A percentile compares a stretch with the other conserved stretches of the same genome.
phyloP scores from a whole-genome alignment of 1,140 invertebrate species.

The Scaptodrosophila lebanonensis region DNA sequence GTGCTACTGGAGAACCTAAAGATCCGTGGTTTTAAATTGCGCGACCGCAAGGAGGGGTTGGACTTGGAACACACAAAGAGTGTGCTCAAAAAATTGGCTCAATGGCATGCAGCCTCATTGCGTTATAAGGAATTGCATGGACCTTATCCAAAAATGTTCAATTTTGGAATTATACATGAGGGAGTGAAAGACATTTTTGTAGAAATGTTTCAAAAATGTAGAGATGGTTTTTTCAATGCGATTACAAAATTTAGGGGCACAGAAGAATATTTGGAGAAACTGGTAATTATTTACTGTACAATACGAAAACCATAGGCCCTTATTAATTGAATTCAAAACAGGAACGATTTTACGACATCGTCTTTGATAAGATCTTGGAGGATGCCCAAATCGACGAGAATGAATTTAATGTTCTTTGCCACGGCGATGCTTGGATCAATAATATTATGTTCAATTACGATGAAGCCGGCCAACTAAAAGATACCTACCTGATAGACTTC shows the following conservation, averaged over 20 bases:
- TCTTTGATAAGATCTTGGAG: constrained; percentile 22
- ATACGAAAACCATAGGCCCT: neutral
- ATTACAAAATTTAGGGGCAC: constrained; percentile 13
- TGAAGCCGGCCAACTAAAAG: constrained; percentile 74
- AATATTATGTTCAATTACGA: constrained; percentile 82
- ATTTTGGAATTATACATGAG: constrained; percentile 12
- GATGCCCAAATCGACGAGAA: constrained; percentile 57
- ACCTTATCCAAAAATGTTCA: constrained; percentile 25
- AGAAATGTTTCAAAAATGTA: neutral
- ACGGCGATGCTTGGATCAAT: constrained; percentile 82
- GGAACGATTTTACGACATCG: neutral
- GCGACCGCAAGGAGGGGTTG: constrained; percentile 73
- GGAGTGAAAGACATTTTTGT: constrained; percentile 13
- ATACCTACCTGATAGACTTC: constrained; percentile 78
- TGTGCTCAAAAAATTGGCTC: constrained; percentile 78
- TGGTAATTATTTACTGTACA: constrained; percentile 14
- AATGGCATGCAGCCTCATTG: constrained; percentile 79
- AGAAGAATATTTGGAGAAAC: constrained; percentile 27
- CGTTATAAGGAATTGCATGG: constrained; percentile 43
- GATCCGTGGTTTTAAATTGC: constrained; percentile 22
- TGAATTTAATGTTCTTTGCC: constrained; percentile 81
- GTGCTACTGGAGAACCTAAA: constrained; percentile 34
- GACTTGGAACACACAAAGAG: constrained; percentile 78
- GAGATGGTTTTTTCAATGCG: neutral
- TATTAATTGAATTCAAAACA: neutral